Percentiles rank a stretch among this genome's conserved stretches.
phyloP scores from a whole-genome alignment of 1,140 invertebrate species.

The Pissodes strobi region DNA sequence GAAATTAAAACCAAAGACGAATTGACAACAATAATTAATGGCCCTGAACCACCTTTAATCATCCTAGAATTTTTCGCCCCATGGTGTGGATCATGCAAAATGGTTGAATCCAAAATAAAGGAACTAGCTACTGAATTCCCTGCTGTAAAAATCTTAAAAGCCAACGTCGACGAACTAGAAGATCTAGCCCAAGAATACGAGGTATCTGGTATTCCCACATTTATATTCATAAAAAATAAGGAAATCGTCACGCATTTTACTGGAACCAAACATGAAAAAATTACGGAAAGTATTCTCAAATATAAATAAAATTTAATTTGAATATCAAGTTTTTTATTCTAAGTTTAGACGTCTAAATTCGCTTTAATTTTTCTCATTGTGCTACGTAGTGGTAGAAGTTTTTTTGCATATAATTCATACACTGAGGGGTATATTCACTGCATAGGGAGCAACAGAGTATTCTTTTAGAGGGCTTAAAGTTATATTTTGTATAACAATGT shows the following conservation, averaged over 20 bases:
- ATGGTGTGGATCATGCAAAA: conserved; percentile 13
- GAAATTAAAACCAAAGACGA: too few relatives aligned
- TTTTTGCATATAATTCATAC: too few relatives aligned
- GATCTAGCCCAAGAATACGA: conserved; percentile 10
- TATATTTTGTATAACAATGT: too few relatives aligned
- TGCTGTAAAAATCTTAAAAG: neutral
- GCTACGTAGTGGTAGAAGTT: too few relatives aligned
- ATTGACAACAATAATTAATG: too few relatives aligned
- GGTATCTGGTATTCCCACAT: neutral
- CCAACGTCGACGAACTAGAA: conserved; percentile 5
- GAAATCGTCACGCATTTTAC: neutral
- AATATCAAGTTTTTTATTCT: too few relatives aligned
- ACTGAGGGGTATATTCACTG: too few relatives aligned
- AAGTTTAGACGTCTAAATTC: too few relatives aligned
- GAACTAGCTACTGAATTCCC: neutral
- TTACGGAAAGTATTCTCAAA: conserved; percentile 3
- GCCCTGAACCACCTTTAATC: too few relatives aligned
- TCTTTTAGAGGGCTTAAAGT: too few relatives aligned
- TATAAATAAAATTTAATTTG: conserved; percentile 7
- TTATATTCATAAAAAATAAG: conserved; percentile 9
- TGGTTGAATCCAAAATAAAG: conserved; percentile 1
- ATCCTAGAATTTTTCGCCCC: conserved; percentile 5
- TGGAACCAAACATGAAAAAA: conserved; percentile 7
- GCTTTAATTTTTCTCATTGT: too few relatives aligned
- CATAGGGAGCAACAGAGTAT: too few relatives aligned